phyloP scores from a whole-genome alignment of 2,797 vertebrate species.

The Coilia nasus region DNA sequence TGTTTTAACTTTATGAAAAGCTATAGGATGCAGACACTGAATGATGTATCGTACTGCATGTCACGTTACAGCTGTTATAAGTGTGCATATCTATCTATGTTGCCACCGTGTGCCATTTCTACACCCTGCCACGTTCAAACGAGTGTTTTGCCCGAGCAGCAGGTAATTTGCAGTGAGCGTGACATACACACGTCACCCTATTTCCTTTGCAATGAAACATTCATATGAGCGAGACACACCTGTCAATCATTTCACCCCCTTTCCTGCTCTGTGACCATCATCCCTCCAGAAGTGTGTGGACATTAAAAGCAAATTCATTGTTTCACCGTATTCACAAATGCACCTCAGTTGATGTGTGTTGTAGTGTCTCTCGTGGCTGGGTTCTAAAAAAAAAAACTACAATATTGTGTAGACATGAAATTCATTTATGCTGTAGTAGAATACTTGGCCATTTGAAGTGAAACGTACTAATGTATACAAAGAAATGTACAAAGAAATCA shows the following conservation, averaged over 20 bases:
- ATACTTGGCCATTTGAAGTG: constrained; percentile 8
- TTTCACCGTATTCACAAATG: background rate
- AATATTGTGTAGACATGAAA: background rate
- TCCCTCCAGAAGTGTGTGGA: background rate
- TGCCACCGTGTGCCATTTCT: background rate
- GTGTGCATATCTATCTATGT: background rate
- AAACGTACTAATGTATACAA: constrained; percentile 10
- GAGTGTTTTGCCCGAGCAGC: background rate
- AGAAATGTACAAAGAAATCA: constrained; percentile 1
- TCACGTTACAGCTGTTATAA: background rate
- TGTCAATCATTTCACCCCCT: background rate
- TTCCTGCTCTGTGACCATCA: background rate
- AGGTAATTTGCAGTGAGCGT: background rate
- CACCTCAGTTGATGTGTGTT: background rate
- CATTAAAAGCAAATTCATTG: background rate
- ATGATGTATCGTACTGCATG: background rate
- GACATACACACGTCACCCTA: background rate
- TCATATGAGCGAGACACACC: too few relatives aligned
- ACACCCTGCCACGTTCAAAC: background rate
- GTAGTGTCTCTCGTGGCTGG: background rate
- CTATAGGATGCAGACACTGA: background rate
- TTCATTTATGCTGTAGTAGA: background rate
- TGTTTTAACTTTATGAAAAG: background rate
- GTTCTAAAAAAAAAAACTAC: too few relatives aligned
- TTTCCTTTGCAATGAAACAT: background rate